Base-by-base conservation (phyloP, 2,797 vertebrate genomes). In the Huso huso region DNA sequence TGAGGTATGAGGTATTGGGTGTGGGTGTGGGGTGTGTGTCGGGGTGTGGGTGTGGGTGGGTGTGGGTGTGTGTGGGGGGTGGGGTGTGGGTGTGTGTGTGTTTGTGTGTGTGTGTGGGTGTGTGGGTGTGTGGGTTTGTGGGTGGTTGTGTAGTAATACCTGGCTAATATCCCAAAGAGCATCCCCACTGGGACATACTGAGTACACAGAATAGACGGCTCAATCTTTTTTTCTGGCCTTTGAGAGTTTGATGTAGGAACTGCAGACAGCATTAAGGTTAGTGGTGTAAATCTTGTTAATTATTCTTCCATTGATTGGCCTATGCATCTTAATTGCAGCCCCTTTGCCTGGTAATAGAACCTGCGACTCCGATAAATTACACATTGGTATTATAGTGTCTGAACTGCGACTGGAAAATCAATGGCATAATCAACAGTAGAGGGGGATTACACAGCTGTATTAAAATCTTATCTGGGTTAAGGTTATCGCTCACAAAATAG, bases 351-450 rank as follows among this genome's bases (percentile, higher is more conserved):
- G 69, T 85, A 88, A 86, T 88, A 81, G 81, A 85, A 88, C 83
- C 84, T 83, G 83, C 78, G 82, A 78, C 81, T 74, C 81, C 86
- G 83, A 89, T 87, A 87, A 85, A 88, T 88, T 23, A 62, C 61
- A 48, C 18, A 37, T 62, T 87, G 85, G 85, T 89, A 87, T 89
- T 88, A 85, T 82, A 83, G 83, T 74, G 82, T 76, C 79, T 82
- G 80, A 77, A 81, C 78, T 72, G 72, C 7, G 76, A 75, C 66
- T 78, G 57, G 74, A 83, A 84, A 87, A 87, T 86, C 83, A 79
- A 88, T 86, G 83, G 82, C 84, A 83, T 86, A 87, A 89, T 88
- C 85, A 86, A 75, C 83, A 73, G 77, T 82, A 82, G 73, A 76
- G 85, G 81, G 79, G 70, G 77, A 77, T 77, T 81, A 83, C 84